These are phyloP conservation scores for Masnerella sp. DNA, from an alignment of 2,888 invertebrate species.

Conservation along the genomic window DNA sequence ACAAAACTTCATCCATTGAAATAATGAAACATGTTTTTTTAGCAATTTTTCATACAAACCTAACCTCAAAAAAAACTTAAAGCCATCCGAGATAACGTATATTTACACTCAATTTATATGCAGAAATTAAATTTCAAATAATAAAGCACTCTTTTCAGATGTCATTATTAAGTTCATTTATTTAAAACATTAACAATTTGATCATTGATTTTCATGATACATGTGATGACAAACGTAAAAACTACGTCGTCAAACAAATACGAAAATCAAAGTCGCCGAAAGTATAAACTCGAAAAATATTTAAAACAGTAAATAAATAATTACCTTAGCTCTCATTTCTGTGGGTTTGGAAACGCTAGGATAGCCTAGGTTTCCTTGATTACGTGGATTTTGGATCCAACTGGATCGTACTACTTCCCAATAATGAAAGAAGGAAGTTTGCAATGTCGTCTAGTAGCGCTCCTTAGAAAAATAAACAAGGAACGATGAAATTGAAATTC, in stretches of 20 bases:
- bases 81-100: too few relatives aligned
- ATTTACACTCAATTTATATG: too few relatives aligned
- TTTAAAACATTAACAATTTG: too few relatives aligned
- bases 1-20: too few relatives aligned
- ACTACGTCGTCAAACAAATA: slow-evolving; percentile 2
- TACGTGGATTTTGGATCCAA: slow-evolving; percentile 64
- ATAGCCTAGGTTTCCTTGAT: slow-evolving; percentile 67
- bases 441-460: neutral
- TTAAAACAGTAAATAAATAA: slow-evolving; percentile 8
- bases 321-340: slow-evolving; percentile 76
- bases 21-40: too few relatives aligned
- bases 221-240: slow-evolving; percentile 13
- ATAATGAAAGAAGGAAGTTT: slow-evolving; percentile 22
- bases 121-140: too few relatives aligned
- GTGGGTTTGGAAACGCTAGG: slow-evolving; percentile 65
- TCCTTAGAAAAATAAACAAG: neutral
- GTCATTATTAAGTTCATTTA: too few relatives aligned
- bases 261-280: neutral
- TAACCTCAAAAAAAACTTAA: too few relatives aligned
- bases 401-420: slow-evolving; percentile 39
- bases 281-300: slow-evolving; percentile 55
- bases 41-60: too few relatives aligned
- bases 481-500: neutral
- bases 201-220: neutral
- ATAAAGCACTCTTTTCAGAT: too few relatives aligned